A percentile compares a stretch with the other conserved stretches of the same genome.
Conservation (phyloP, 2,113 vertebrate species). For the Ptychochromis oligacanthus region DNA sequence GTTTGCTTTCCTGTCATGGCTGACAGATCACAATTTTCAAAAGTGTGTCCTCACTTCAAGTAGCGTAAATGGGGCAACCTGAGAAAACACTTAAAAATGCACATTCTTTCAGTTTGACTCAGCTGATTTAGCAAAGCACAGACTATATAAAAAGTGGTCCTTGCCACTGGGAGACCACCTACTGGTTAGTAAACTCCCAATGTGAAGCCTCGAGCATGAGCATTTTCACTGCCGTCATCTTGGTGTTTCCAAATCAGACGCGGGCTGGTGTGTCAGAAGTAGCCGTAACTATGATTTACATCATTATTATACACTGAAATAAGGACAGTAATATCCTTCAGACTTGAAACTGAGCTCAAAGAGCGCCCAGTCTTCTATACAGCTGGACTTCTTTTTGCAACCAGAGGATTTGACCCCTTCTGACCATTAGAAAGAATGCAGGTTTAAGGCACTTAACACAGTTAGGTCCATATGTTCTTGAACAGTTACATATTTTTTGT, state of each 20-base stretch:
- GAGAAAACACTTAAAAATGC: not conserved
- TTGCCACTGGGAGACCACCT: accelerated
- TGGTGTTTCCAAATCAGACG: not conserved
- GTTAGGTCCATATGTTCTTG: not conserved
- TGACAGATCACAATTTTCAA: not conserved
- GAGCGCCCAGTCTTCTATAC: not conserved
- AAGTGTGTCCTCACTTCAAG: no score
- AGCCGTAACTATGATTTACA: no score
- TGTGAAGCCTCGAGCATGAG: not conserved
- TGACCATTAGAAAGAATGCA: not conserved
- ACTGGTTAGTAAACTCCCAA: not conserved
- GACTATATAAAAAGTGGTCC: no score
- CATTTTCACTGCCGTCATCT: not conserved
- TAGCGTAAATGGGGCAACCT: accelerated
- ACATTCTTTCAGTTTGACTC: not conserved
- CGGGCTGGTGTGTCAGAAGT: no score
- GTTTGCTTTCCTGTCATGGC: not conserved
- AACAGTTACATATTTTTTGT: not conserved
- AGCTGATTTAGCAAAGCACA: not conserved
- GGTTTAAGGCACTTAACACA: not conserved
- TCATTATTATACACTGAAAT: no score
- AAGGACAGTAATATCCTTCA: no score
- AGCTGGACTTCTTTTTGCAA: no score
- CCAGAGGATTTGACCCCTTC: not conserved
- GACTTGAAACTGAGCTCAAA: no score